These are phyloP conservation scores for Antheraea mylitta DNA, from an alignment of 1,140 invertebrate species.

Conservation along the genomic window DNA sequence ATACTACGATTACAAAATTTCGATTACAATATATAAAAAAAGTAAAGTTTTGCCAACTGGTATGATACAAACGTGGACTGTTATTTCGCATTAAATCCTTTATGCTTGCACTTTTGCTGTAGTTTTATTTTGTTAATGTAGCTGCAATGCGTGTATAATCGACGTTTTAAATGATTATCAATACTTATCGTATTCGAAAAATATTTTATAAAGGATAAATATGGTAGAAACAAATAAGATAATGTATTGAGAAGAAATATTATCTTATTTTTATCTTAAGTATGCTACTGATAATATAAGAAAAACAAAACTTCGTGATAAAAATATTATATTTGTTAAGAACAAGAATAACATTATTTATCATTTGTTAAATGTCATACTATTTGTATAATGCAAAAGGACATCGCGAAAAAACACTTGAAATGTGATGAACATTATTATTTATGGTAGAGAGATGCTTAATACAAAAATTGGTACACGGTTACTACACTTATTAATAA, in stretches of 20 bases:
- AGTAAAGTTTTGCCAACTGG: too few species aligned
- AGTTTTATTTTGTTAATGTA: too few species aligned
- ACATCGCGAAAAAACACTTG: neutral
- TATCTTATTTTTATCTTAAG: slow-evolving; percentile 1
- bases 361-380: neutral
- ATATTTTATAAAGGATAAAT: neutral
- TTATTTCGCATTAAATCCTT: too few species aligned
- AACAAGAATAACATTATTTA: neutral
- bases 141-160: too few species aligned
- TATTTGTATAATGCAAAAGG: neutral
- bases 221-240: neutral
- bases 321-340: neutral
- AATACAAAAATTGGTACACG: neutral
- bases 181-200: neutral
- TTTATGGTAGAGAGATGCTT: neutral
- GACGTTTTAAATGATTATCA: too few species aligned
- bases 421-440: neutral
- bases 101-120: too few species aligned
- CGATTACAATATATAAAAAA: too few species aligned
- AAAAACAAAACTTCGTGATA: neutral
- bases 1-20: too few species aligned
- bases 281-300: neutral
- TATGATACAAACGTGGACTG: too few species aligned
- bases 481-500: too few species aligned
- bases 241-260: neutral